Evolutionary conservation across 1,140 invertebrate genomes (phyloP).

Genomic region (Laodelphax striatellus): DNA sequence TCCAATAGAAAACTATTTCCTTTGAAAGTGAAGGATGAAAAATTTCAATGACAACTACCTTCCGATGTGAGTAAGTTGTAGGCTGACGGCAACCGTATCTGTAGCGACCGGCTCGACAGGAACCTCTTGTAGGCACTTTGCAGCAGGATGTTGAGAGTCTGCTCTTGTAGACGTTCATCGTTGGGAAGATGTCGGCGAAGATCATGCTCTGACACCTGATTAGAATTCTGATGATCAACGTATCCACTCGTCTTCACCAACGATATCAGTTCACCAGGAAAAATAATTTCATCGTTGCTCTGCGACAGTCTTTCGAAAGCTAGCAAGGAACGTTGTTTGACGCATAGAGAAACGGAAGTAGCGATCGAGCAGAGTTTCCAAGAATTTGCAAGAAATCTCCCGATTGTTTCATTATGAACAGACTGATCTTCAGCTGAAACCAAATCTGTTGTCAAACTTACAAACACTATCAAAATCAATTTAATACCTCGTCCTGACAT

Average conservation of each 20-base stretch:
- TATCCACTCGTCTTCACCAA: background rate
- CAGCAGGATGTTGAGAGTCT: constrained; percentile 4
- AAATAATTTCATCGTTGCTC: background rate
- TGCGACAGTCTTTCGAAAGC: background rate
- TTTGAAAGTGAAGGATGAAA: too few relatives aligned
- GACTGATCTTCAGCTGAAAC: too few relatives aligned
- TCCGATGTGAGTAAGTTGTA: background rate
- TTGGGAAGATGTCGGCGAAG: background rate
- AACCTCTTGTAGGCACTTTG: background rate
- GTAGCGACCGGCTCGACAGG: constrained; percentile 2
- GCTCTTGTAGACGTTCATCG: background rate
- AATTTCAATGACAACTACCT: background rate
- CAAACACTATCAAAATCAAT: too few relatives aligned
- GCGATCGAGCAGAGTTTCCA: background rate
- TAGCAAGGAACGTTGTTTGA: constrained; percentile 1
- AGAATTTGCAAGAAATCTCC: background rate
- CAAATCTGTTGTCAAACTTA: too few relatives aligned
- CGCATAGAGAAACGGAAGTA: background rate
- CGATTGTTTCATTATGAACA: background rate
- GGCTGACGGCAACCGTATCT: background rate
- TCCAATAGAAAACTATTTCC: too few relatives aligned
- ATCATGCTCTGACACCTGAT: background rate
- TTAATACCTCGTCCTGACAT: too few relatives aligned
- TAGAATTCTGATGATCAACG: too few relatives aligned
- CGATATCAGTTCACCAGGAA: constrained; percentile 1